Base-by-base conservation (phyloP, 2,113 vertebrate genomes). In the Microtus pennsylvanicus region DNA sequence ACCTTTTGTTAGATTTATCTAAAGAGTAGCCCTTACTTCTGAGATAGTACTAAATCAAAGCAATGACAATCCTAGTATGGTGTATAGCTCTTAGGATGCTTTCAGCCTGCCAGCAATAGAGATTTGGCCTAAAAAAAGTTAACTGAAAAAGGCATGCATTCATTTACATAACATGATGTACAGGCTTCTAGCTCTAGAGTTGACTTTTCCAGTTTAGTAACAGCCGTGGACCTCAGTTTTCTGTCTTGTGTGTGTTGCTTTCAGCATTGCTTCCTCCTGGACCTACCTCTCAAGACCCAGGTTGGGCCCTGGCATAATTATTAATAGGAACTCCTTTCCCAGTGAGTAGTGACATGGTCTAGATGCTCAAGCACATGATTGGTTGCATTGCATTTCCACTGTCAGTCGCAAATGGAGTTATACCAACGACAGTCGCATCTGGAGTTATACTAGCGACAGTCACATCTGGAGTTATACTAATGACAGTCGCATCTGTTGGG, bases 301-400 rank as follows among this genome's bases (percentile, higher is more conserved):
- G 50, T 86, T 91, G 78, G 58, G 35, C n/a, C 61, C 80, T 65
- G 35, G 86, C 42, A n/a, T 55, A 70, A 91, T 87, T 78, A 91
- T 55, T 78, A 89, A 75, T 47, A 76, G 50, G 52, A 86, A 70
- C 17, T 63, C 8, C 65, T 77, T 93, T 94, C 45, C 83, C 75
- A 8, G 35, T 91, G 69, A 72, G 22, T 82, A 89, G 33, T 80
- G 42, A 67, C 19, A 65, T 58, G 8, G 21, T 67, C 95, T 93
- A 67, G 52, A 78, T 47, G 30, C 47, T 87, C 63, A 78, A 52
- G 47, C 42, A 77, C 16, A 12, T 33, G 72, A 70, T 75, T 58
- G 83, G 30, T 38, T 75, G 35, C 70, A 85, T 76, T 5, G 19
- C 28, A 67, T 70, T 90, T 92, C 94, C 63, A 50, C 63, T 81